These are phyloP conservation scores for Watsonalla binaria DNA, from an alignment of 2,888 invertebrate genomes.

Conservation along the genomic window DNA sequence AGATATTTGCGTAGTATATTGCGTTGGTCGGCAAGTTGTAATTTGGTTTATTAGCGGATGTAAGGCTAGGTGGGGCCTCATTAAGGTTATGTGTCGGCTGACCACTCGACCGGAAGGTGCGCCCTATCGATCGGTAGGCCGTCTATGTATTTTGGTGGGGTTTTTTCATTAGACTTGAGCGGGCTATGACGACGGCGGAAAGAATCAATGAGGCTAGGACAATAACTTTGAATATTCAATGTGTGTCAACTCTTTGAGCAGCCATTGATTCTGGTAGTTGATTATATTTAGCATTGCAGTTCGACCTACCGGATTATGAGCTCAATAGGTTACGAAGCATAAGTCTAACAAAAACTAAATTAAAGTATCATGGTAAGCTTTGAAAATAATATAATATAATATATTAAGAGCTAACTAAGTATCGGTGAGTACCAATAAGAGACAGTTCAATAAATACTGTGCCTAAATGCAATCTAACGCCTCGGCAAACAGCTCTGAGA, in stretches of 20 bases:
- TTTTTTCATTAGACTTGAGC: constrained; percentile 22
- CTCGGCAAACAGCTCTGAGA: no score
- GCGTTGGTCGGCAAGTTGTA: constrained; percentile 31
- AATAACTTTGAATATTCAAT: neutral
- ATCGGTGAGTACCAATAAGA: no score
- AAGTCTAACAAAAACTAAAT: no score
- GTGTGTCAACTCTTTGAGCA: neutral
- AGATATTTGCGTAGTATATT: neutral
- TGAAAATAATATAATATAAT: no score
- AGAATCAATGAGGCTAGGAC: neutral
- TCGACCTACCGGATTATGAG: no score
- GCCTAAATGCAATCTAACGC: no score
- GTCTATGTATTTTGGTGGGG: constrained; percentile 15
- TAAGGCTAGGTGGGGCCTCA: constrained; percentile 53
- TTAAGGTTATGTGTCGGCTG: constrained; percentile 43
- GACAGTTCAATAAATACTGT: no score
- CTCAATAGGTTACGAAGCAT: no score
- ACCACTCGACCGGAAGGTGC: constrained; percentile 46
- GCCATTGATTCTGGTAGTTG: no score
- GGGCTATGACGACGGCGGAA: constrained; percentile 5
- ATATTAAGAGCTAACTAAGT: no score
- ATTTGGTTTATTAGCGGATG: constrained; percentile 52
- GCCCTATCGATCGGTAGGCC: constrained; percentile 44
- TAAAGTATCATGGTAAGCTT: no score
- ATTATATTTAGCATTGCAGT: no score